Percentiles rank a stretch among this genome's conserved stretches.
Conservation (phyloP, 2,888 invertebrate genomes). For the Xanthorhoe spadicearia region DNA sequence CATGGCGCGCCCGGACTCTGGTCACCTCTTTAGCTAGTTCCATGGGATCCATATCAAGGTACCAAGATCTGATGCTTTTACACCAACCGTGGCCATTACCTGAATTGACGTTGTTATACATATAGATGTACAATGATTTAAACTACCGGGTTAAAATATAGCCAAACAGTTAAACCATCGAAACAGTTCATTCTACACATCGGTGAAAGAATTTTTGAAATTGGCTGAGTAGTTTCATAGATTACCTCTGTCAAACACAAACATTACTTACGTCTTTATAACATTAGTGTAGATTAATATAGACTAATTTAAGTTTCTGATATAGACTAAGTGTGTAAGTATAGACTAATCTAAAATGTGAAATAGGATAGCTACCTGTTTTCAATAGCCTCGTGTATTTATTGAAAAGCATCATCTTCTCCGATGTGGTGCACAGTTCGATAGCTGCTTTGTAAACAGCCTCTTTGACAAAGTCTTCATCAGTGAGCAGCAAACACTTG, state of each 20-base stretch:
- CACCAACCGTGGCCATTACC: conserved; percentile 87
- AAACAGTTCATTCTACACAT: too few species aligned
- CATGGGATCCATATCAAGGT: conserved; percentile 84
- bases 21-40: conserved; percentile 87
- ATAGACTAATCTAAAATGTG: too few species aligned
- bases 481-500: conserved; percentile 79
- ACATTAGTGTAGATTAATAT: too few species aligned
- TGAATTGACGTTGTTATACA: conserved; percentile 37
- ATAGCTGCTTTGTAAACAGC: conserved; percentile 81
- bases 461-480: conserved; percentile 69
- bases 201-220: too few species aligned
- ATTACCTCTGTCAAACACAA: too few species aligned
- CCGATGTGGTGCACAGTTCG: conserved; percentile 85
- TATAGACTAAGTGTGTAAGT: too few species aligned
- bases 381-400: conserved; percentile 83
- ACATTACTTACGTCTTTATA: too few species aligned
- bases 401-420: conserved; percentile 87
- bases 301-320: too few species aligned
- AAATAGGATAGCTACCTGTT: too few species aligned
- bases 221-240: too few species aligned
- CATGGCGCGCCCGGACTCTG: conserved; percentile 86
- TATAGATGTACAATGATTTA: not conserved
- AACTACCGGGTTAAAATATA: too few species aligned
- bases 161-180: too few species aligned
- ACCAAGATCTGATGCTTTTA: conserved; percentile 87